phyloP scores from a whole-genome alignment of 1,140 invertebrate genomes.

The Rhopalosiphum maidis region DNA sequence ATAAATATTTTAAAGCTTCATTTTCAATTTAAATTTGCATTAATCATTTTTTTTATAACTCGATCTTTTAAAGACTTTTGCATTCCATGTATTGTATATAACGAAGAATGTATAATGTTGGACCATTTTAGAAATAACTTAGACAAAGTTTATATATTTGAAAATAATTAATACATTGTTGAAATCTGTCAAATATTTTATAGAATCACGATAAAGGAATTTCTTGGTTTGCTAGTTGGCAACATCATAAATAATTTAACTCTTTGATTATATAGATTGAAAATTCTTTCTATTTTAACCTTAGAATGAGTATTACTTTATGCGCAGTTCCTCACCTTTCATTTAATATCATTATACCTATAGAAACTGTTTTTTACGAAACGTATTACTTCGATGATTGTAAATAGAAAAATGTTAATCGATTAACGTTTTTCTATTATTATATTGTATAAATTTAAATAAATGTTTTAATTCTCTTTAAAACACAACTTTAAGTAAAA shows the following conservation, averaged over 20 bases:
- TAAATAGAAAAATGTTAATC: too few relatives aligned
- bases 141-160: neutral
- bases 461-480: too few relatives aligned
- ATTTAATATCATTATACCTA: neutral
- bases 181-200: neutral
- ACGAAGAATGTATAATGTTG: neutral
- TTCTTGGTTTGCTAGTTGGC: neutral
- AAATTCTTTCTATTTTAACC: neutral
- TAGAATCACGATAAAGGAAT: neutral
- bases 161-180: slow-evolving; percentile 10
- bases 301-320: neutral
- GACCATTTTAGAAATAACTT: neutral
- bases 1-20: neutral
- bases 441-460: too few relatives aligned
- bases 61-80: neutral
- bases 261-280: neutral
- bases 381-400: neutral
- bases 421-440: too few relatives aligned
- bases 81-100: neutral
- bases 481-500: too few relatives aligned
- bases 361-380: neutral
- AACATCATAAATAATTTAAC: neutral
- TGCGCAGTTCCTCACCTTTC: neutral
- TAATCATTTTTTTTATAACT: neutral
- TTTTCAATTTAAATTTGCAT: neutral